phyloP scores from a whole-genome alignment of 2,113 vertebrate genomes.

The Oreochromis niloticus region DNA sequence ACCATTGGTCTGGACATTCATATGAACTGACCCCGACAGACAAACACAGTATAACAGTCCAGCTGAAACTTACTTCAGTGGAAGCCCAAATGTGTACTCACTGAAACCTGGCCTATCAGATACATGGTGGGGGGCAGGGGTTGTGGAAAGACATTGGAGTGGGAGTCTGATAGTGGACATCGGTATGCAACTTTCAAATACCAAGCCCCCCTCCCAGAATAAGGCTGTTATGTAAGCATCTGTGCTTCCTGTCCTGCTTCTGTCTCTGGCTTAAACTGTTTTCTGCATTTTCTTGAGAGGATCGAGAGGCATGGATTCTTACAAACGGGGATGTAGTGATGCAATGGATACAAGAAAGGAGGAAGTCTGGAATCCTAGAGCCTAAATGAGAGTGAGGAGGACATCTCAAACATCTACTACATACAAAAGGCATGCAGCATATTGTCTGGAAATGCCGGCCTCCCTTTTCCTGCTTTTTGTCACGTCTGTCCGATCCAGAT shows the following conservation, averaged over 20 bases:
- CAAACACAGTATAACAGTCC: slow-evolving; percentile 3
- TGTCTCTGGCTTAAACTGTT: background rate
- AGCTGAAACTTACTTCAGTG: background rate
- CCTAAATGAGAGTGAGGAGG: background rate
- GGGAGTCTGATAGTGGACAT: slow-evolving; percentile 9
- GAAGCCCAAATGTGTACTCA: background rate
- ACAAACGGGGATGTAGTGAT: background rate
- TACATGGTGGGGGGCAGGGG: slow-evolving; percentile 4
- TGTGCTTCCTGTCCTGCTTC: slow-evolving; percentile 51
- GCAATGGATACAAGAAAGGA: background rate
- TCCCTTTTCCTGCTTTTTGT: background rate
- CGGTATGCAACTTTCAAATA: slow-evolving; percentile 53
- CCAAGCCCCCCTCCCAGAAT: slow-evolving; percentile 11
- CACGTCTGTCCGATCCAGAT: background rate
- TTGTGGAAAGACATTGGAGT: slow-evolving; percentile 1
- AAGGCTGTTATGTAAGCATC: slow-evolving; percentile 60
- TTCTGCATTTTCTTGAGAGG: slow-evolving; percentile 5
- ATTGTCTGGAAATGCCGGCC: slow-evolving; percentile 2
- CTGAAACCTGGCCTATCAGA: slow-evolving; percentile 33
- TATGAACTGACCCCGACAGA: slow-evolving; percentile 21
- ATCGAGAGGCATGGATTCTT: background rate
- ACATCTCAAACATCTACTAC: background rate
- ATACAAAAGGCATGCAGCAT: background rate
- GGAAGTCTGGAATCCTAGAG: background rate
- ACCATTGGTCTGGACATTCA: slow-evolving; percentile 24